Percentiles rank a stretch among this genome's conserved stretches.
Conservation (phyloP, 1,140 invertebrate species). For the Drosophila biarmipes region DNA sequence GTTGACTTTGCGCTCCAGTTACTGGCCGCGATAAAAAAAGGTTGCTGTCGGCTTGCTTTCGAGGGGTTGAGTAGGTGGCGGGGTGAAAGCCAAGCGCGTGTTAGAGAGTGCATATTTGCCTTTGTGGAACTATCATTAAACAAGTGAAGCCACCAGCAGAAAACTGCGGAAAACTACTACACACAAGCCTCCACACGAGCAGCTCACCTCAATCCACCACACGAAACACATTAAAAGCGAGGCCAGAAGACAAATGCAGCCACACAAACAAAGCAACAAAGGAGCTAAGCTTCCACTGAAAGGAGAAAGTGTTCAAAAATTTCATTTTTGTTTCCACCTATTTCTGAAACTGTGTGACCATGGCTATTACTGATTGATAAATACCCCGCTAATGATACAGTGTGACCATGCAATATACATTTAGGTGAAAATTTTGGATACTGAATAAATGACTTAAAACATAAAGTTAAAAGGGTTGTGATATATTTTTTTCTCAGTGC, state of each 20-base stretch:
- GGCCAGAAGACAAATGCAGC: constrained; percentile 51
- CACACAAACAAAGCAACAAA: constrained; percentile 45
- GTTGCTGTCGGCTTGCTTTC: constrained; percentile 12
- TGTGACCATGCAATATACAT: neutral
- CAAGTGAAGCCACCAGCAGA: constrained; percentile 60
- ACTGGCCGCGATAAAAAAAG: constrained; percentile 42
- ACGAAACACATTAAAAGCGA: constrained; percentile 58
- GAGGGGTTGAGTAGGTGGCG: constrained; percentile 22
- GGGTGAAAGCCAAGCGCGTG: constrained; percentile 4
- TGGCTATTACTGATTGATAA: neutral
- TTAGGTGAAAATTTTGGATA: neutral
- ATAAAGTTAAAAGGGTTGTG: no score
- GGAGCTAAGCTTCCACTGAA: neutral
- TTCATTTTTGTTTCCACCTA: neutral
- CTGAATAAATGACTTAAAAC: neutral
- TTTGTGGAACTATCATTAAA: constrained; percentile 78
- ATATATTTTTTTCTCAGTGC: neutral
- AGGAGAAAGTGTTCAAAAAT: neutral
- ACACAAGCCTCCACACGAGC: constrained; percentile 31
- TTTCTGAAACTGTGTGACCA: neutral
- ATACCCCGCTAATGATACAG: neutral
- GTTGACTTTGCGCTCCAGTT: constrained; percentile 80
- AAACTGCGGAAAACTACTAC: constrained; percentile 45
- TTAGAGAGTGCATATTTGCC: constrained; percentile 64
- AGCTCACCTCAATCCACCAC: constrained; percentile 25